Percentiles rank a stretch among this genome's conserved stretches.
Evolutionary conservation across 2,797 vertebrate species (phyloP).

Genomic region (Periparus ater): DNA sequence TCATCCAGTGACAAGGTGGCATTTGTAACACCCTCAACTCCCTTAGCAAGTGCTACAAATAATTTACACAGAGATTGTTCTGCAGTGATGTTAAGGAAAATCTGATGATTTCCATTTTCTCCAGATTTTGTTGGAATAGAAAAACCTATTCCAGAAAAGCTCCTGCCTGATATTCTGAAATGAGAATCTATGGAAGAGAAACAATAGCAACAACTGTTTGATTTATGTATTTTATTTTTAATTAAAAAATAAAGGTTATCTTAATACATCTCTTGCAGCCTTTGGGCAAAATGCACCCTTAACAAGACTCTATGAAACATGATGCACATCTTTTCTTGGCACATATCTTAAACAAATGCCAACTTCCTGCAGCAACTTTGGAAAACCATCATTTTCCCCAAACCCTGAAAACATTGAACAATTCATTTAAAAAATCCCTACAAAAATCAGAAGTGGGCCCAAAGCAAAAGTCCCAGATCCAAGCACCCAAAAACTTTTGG

Average conservation of each 20-base stretch:
- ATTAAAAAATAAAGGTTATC: slow-evolving; percentile 83
- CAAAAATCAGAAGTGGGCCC: slow-evolving; percentile 41
- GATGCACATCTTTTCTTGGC: slow-evolving; percentile 59
- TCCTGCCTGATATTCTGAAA: not conserved
- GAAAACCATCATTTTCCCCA: not conserved
- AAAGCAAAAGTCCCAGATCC: slow-evolving; percentile 21
- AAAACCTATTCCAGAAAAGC: not conserved
- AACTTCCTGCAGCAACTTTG: slow-evolving; percentile 55
- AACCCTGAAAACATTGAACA: slow-evolving; percentile 18
- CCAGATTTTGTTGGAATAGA: not conserved
- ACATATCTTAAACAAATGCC: slow-evolving; percentile 64
- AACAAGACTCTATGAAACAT: slow-evolving; percentile 66
- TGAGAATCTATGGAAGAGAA: not conserved
- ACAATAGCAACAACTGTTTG: not conserved
- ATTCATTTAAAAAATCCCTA: slow-evolving; percentile 8
- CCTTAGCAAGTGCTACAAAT: not conserved
- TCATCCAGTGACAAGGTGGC: not conserved
- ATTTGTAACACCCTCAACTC: not conserved
- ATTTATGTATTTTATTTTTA: slow-evolving; percentile 77
- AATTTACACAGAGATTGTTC: not conserved
- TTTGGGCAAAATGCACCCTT: slow-evolving; percentile 62
- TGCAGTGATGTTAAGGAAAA: not conserved
- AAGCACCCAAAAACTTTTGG: slow-evolving; percentile 39
- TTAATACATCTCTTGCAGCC: slow-evolving; percentile 76
- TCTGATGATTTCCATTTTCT: not conserved